phyloP scores from a whole-genome alignment of 2,888 invertebrate genomes.

The Diachrysia chrysitis region DNA sequence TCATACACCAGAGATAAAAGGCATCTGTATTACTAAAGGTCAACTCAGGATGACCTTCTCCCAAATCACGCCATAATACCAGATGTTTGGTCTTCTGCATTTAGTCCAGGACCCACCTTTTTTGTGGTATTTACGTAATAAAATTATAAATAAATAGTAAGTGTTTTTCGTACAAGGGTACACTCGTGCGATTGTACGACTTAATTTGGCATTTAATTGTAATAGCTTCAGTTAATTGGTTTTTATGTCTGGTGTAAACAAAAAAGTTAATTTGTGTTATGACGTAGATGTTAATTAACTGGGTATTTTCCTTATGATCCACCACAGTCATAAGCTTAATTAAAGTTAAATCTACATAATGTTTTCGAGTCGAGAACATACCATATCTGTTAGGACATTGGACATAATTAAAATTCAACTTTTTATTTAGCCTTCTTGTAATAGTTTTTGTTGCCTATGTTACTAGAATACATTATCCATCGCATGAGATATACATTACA shows the following conservation, averaged over 20 bases:
- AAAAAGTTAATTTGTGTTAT: slow-evolving; percentile 3
- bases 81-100: too few relatives aligned
- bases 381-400: too few relatives aligned
- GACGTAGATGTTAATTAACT: neutral
- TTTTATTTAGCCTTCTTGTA: neutral
- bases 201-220: neutral
- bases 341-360: neutral
- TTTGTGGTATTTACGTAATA: too few relatives aligned
- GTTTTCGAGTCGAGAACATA: too few relatives aligned
- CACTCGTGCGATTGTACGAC: neutral
- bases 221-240: neutral
- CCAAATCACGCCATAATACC: too few relatives aligned
- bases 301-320: slow-evolving; percentile 4
- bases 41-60: neutral
- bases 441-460: neutral
- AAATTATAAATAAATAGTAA: too few relatives aligned
- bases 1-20: neutral
- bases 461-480: too few relatives aligned
- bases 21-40: neutral
- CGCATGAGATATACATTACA: too few relatives aligned
- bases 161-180: too few relatives aligned
- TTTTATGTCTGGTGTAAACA: neutral
- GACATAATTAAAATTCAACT: neutral
- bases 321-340: neutral
- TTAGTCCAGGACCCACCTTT: too few relatives aligned